Conservation (phyloP, 1,140 invertebrate species). For the Helicoverpa zea region DNA sequence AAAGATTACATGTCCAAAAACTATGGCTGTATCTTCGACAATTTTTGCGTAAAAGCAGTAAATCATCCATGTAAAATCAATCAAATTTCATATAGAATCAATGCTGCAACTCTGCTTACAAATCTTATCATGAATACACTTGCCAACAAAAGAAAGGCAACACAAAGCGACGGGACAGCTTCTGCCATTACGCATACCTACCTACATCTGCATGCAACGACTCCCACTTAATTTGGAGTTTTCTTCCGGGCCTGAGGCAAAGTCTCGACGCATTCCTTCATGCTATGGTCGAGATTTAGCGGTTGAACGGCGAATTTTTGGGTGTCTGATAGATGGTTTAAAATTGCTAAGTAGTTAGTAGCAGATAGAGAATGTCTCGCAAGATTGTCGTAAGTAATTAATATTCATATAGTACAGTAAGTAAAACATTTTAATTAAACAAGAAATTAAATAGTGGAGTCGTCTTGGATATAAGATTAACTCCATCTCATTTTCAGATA, state of each 20-base stretch:
- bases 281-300: conserved; percentile 33
- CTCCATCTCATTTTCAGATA: no score
- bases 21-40: no score
- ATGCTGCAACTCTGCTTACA: no score
- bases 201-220: conserved; percentile 46
- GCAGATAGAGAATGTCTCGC: no score
- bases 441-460: no score
- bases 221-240: conserved; percentile 52
- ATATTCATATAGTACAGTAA: neutral
- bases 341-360: neutral
- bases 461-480: no score
- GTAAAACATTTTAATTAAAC: no score
- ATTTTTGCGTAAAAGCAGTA: no score
- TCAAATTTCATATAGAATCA: no score
- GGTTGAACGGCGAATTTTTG: conserved; percentile 1
- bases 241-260: conserved; percentile 55
- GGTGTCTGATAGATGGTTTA: neutral
- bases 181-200: conserved; percentile 57
- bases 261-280: conserved; percentile 51
- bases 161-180: conserved; percentile 48
- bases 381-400: no score
- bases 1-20: no score
- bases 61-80: no score
- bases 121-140: neutral
- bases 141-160: conserved; percentile 24